Percentiles rank a stretch among this genome's conserved stretches.
Evolutionary conservation across 2,888 invertebrate species (phyloP).

Genomic region (Gymnosoma rotundatum): DNA sequence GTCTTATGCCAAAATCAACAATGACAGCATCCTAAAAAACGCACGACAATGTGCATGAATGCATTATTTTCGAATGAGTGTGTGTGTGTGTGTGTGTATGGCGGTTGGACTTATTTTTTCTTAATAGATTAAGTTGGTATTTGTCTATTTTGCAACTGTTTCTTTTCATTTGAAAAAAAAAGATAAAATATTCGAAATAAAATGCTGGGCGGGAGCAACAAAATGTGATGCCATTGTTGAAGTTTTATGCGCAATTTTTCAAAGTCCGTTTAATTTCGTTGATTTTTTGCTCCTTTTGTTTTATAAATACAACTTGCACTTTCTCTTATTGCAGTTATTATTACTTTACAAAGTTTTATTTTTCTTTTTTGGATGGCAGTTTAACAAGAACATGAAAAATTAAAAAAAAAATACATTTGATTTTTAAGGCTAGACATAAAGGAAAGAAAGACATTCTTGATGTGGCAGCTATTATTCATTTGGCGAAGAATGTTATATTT

Average conservation of each 20-base stretch:
- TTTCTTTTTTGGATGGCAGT: constrained; percentile 13
- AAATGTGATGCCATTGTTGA: constrained; percentile 25
- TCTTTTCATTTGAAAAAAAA: constrained; percentile 12
- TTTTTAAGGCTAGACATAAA: background rate
- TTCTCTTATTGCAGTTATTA: constrained; percentile 66
- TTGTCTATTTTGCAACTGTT: constrained; percentile 55
- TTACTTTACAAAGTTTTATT: constrained; percentile 39
- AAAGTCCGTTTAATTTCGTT: constrained; percentile 4
- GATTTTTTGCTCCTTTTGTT: constrained; percentile 25
- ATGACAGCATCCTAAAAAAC: constrained; percentile 6
- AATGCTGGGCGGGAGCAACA: background rate
- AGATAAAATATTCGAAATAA: background rate
- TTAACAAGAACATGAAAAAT: background rate
- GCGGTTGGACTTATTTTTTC: constrained; percentile 30
- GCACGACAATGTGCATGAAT: background rate
- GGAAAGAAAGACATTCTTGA: background rate
- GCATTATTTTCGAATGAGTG: constrained; percentile 26
- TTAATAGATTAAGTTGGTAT: constrained; percentile 31
- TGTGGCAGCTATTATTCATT: too few species aligned
- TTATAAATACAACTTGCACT: constrained; percentile 54
- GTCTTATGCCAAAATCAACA: constrained; percentile 44
- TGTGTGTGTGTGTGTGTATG: background rate
- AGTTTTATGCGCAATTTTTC: constrained; percentile 45
- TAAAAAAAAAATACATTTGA: background rate
- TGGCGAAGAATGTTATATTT: too few species aligned